Evolutionary conservation across 2,113 vertebrate species (phyloP).

Genomic region (Halichoerus grypus): DNA sequence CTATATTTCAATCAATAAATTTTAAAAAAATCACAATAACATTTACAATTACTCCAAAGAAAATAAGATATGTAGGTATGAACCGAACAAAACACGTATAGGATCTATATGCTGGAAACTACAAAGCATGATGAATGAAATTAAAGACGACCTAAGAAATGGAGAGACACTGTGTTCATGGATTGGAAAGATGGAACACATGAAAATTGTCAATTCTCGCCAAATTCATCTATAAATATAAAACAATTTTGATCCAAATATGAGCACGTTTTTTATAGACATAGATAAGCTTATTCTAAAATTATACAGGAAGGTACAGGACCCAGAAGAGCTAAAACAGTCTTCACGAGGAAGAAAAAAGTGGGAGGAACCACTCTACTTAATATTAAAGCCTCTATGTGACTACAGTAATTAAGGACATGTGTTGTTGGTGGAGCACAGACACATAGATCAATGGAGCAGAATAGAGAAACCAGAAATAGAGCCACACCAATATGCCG

Average conservation of each 20-base stretch:
- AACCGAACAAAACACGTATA: constrained; percentile 10
- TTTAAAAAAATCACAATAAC: neutral
- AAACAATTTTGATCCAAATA: neutral
- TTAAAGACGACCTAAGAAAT: constrained; percentile 20
- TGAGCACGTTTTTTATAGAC: neutral
- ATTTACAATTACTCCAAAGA: constrained; percentile 2
- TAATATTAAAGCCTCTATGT: neutral
- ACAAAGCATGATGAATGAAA: constrained; percentile 15
- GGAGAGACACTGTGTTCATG: neutral
- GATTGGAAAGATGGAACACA: neutral
- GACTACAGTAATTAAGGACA: neutral
- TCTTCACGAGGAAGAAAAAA: constrained; percentile 34
- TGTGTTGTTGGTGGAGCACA: neutral
- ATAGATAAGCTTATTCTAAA: constrained; percentile 32
- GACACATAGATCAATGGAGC: neutral
- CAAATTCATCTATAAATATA: neutral
- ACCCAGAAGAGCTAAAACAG: neutral
- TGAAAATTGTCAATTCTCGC: neutral
- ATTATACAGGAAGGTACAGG: neutral
- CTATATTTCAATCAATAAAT: neutral
- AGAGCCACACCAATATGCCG: neutral
- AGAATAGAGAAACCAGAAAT: neutral
- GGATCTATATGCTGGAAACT: neutral
- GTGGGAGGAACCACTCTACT: neutral
- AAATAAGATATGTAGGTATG: neutral